phyloP scores from a whole-genome alignment of 2,888 invertebrate genomes.

The Stratiomys singularior region DNA sequence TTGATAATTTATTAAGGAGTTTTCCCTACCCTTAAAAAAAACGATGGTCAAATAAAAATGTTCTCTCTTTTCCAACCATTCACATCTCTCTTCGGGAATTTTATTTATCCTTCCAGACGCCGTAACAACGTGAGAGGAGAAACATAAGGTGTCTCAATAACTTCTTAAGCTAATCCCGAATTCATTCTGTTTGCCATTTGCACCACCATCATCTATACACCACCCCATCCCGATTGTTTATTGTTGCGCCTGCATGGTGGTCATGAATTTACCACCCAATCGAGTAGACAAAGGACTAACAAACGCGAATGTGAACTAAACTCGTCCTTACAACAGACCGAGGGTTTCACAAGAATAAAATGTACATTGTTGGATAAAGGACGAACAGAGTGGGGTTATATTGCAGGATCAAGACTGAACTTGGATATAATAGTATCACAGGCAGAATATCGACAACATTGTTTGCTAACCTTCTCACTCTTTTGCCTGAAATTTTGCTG shows the following conservation, averaged over 20 bases:
- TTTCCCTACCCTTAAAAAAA: not conserved
- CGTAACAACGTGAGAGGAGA: not conserved
- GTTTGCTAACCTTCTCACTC: slow-evolving; percentile 13
- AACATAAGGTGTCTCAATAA: slow-evolving; percentile 39
- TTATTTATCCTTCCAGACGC: not conserved
- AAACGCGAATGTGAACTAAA: slow-evolving; percentile 4
- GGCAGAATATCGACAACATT: slow-evolving; percentile 18
- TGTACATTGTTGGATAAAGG: not conserved
- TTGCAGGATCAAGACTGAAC: no score
- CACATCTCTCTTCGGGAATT: not conserved
- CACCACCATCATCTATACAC: slow-evolving; percentile 8
- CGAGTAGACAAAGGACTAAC: slow-evolving; percentile 6
- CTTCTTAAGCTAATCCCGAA: slow-evolving; percentile 40
- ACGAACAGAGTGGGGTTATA: not conserved
- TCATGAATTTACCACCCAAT: slow-evolving; percentile 7
- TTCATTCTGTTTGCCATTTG: slow-evolving; percentile 41
- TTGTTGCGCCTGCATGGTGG: not conserved
- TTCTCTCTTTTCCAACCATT: slow-evolving; percentile 9
- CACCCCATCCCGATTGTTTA: not conserved
- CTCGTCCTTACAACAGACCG: not conserved
- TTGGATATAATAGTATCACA: not conserved
- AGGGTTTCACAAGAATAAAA: not conserved
- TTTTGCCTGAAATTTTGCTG: not conserved
- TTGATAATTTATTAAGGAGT: not conserved
- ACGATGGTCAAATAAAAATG: slow-evolving; percentile 32